Evolutionary conservation across 2,888 invertebrate species (phyloP), one percentile per base, ranked within the genome.

Genomic region (Sepiola atlantica): DNA sequence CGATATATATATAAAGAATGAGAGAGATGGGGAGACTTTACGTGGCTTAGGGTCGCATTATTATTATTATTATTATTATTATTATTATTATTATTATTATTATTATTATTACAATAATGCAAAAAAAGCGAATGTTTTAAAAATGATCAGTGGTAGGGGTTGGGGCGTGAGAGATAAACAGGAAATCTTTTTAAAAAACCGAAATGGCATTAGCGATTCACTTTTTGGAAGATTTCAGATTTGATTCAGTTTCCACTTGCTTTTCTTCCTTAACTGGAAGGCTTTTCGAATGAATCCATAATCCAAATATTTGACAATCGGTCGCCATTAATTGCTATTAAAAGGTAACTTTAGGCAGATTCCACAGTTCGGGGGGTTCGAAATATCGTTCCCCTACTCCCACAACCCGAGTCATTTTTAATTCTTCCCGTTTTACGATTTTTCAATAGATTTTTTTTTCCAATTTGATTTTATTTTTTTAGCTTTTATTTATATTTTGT

Each of bases 271-370:
- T 45, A 32, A 77, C 77, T 77, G 77, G n/a, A 77, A n/a, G 77
- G n/a, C 32, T 77, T 77, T 77, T n/a, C n/a, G 32, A 14, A 32
- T n/a, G 77, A 77, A 77, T 77, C 77, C 77, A 77, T 77, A 77
- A 77, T 77, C 77, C n/a, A 77, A 77, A 77, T 77, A 77, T 77
- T 77, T 77, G 77, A 77, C 77, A 77, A 77, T n/a, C 77, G n/a
- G 6, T n/a, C 16, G 77, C 77, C 77, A 77, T 77, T 77, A 77
- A 77, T 77, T 77, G 77, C 77, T 77, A 77, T n/a, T 77, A 77
- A 77, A 77, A 77, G 77, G 77, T 77, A 77, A 77, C 77, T 77
- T n/a, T 32, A 77, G 77, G 77, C 77, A 77, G 77, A 77, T 77
- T 77, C 32, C 32, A 14, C 32, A 77, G 45, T 77, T 77, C 77